phyloP scores from a whole-genome alignment of 64 coral and sea anemone genomes.

The Montipora cactus region DNA sequence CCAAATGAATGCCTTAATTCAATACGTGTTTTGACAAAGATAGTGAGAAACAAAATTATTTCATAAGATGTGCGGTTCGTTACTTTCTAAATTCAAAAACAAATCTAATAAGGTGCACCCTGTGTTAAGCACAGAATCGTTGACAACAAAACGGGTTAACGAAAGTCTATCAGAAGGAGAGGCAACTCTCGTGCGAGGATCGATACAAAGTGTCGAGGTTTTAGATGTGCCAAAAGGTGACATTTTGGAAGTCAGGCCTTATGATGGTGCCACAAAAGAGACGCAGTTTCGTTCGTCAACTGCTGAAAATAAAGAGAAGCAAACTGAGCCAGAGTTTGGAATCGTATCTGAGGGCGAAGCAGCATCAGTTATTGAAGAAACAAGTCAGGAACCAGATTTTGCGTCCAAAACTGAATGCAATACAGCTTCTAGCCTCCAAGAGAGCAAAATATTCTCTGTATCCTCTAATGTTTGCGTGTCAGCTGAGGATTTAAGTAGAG shows the following conservation, averaged over 20 bases:
- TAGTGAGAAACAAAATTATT: neutral
- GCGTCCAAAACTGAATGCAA: neutral
- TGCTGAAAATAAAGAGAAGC: neutral
- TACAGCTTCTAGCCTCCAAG: neutral
- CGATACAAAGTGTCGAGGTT: neutral
- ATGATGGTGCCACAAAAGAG: neutral
- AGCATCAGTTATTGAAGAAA: neutral
- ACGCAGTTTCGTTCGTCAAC: neutral
- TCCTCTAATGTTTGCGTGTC: neutral
- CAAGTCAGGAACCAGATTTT: neutral
- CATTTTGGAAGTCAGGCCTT: neutral
- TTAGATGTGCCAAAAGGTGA: neutral
- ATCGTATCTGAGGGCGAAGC: neutral
- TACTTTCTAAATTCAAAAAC: constrained; percentile 4
- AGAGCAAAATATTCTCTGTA: neutral
- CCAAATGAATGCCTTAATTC: neutral
- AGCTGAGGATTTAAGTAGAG: neutral
- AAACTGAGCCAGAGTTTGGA: neutral
- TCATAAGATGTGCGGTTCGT: neutral
- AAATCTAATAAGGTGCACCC: neutral
- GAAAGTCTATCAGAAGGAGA: neutral
- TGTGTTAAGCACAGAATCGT: neutral
- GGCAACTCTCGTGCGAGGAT: neutral
- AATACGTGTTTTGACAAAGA: neutral
- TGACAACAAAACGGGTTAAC: neutral